phyloP scores from a whole-genome alignment of 2,113 vertebrate species.

The Saccopteryx bilineata region DNA sequence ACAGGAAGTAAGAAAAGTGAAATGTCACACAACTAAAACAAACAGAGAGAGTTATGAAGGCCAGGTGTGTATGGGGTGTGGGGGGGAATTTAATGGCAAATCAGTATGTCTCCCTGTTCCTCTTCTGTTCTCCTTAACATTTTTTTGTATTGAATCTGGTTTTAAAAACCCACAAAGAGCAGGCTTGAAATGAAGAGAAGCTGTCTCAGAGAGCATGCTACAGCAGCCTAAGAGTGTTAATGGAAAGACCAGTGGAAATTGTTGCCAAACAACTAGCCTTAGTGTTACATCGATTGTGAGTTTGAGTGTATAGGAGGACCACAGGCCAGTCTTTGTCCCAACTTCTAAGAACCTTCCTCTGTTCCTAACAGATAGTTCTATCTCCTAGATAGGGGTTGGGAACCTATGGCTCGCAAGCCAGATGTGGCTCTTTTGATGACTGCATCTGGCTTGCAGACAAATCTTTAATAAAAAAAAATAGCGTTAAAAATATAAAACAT shows the following conservation, averaged over 20 bases:
- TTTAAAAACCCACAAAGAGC: not conserved
- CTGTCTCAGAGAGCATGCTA: not conserved
- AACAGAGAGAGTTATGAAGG: not conserved
- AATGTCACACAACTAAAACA: not conserved
- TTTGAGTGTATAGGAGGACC: not conserved
- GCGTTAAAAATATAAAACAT: too few relatives aligned
- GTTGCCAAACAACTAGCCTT: not conserved
- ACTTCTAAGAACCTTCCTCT: not conserved
- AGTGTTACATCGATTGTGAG: too few relatives aligned
- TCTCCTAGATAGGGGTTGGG: not conserved
- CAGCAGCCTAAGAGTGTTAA: not conserved
- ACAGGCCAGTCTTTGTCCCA: not conserved
- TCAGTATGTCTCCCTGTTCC: not conserved
- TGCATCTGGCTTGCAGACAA: too few relatives aligned
- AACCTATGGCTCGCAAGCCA: too few relatives aligned
- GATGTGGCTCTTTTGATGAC: too few relatives aligned
- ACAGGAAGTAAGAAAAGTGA: not conserved
- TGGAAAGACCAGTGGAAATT: not conserved
- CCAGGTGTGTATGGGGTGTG: not conserved
- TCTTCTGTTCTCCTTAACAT: not conserved
- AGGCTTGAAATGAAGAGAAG: not conserved
- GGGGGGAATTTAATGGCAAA: not conserved
- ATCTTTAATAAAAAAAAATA: too few relatives aligned
- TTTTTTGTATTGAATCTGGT: not conserved
- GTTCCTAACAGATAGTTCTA: not conserved